Base-by-base conservation (phyloP, 2,888 invertebrate species). In the Electrophaes corylata region DNA sequence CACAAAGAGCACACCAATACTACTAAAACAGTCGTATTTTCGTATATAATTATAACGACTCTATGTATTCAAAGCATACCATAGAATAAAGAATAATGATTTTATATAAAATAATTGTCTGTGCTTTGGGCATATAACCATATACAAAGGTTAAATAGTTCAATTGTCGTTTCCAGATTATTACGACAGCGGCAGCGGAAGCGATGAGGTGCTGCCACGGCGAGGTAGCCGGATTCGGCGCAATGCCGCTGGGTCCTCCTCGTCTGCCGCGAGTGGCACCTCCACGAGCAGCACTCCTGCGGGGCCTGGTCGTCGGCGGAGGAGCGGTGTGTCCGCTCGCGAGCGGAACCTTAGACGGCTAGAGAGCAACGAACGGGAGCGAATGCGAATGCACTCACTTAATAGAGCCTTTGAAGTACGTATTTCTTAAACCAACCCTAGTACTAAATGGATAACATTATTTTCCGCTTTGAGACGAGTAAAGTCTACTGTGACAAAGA, bases 341-440 rank as follows among this genome's bases (percentile, higher is more conserved):
- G 98, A 98, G 79, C 92, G 97, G 64, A 98, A 97, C 85, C 89
- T 96, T 59, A 93, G 98, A 47, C 93, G 98, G 56, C 92, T 98
- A 49, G 98, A 98, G 87, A 97, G 97, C 84, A 98, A 98, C 83
- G 97, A 98, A 83, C 92, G 98, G 50, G 98, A 98, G 86, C 92
- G 98, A 57, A 96, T 97, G 95, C 93, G 98, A 72, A 98, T 98
- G 98, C 98, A 98, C 83, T 96, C 96, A 50, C 93, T 98, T 56
- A 98, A 98, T 26, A 18, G 49, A 16, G 49, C 49, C 0, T 49
- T 49, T 10, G 52, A 52, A 37, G 43, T 52, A 50, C 44, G 41
- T 57, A 10, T 19, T 45, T 57, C n/a, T n/a, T n/a, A n/a, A n/a
- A n/a, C n/a, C n/a, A n/a, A n/a, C n/a, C n/a, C n/a, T n/a, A n/a